Base-by-base conservation (phyloP, 2,888 invertebrate species). In the Sipunculus nudus region DNA sequence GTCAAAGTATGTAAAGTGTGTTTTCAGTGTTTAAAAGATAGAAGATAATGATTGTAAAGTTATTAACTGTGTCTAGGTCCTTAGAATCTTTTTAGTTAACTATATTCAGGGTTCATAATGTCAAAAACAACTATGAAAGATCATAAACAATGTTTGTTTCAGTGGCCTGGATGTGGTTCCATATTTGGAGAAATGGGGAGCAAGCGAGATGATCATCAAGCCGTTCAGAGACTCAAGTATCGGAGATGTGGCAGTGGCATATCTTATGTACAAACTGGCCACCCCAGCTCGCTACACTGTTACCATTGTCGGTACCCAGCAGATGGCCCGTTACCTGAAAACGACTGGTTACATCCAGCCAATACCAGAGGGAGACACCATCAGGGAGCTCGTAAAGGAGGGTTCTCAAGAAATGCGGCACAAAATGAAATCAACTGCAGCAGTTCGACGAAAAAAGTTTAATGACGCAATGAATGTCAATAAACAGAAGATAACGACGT, bases 281-380 rank as follows among this genome's bases (percentile, higher is more conserved):
- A 93, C 96, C 8, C 97, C 97, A 2, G 83, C 92, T 16, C 87
- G 97, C 71, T 97, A 96, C 84, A 91, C 94, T n/a, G 90, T 95
- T 1, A 97, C 96, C 49, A 81, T 96, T 6, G 92, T 92, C 71
- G 92, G 93, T 46, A 94, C 96, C 23, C 94, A 94, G 21, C 83
- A 91, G 78, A 89, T 92, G 6, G 94, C 96, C 59, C 92, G 89
- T 75, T 91, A 90, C 76, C 86, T 96, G 68, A 90, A 89, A 72
- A 88, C 88, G 73, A 87, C 89, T 80, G 96, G 96, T 50, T 90
- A 90, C 81, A 91, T 94, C 61, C 91, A 90, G 79, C 92, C 93
- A n/a, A 89, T 92, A 32, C 91, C 92, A 8, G 65, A 77, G 45
- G 73, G 63, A 19, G 74, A 76, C 53, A 61, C 54, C 5, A 43